phyloP scores from a whole-genome alignment of 2,888 invertebrate genomes.

The Chelonus formosanus region DNA sequence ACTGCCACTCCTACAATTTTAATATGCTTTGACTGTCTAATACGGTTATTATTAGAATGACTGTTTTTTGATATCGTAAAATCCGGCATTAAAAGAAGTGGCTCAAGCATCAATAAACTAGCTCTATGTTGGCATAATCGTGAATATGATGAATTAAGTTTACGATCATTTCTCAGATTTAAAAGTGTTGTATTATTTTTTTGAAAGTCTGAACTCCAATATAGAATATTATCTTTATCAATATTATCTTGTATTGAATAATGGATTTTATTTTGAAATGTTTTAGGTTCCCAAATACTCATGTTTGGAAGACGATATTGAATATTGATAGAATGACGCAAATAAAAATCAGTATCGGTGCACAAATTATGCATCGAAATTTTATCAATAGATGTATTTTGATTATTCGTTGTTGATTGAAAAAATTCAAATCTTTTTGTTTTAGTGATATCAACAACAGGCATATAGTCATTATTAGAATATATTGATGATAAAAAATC shows the following conservation, averaged over 20 bases:
- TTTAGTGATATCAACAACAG: constrained; percentile 50
- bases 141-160: constrained; percentile 27
- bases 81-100: constrained; percentile 67
- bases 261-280: constrained; percentile 40
- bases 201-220: constrained; percentile 46
- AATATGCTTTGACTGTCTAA: constrained; percentile 62
- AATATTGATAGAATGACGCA: constrained; percentile 44
- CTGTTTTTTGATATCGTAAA: constrained; percentile 53
- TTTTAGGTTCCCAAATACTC: constrained; percentile 43
- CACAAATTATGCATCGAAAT: neutral
- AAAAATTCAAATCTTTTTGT: constrained; percentile 52
- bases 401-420: constrained; percentile 37
- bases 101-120: constrained; percentile 66
- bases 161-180: constrained; percentile 22
- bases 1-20: constrained; percentile 69
- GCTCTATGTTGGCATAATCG: constrained; percentile 43
- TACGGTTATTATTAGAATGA: constrained; percentile 44
- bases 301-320: constrained; percentile 50
- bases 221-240: constrained; percentile 41
- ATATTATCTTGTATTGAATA: neutral
- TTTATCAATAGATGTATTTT: constrained; percentile 40
- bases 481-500: neutral
- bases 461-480: constrained; percentile 49
- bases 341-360: constrained; percentile 49
- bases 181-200: constrained; percentile 34